Conservation (phyloP, 2,888 invertebrate species). For the Branchipolynoe longqiensis region DNA sequence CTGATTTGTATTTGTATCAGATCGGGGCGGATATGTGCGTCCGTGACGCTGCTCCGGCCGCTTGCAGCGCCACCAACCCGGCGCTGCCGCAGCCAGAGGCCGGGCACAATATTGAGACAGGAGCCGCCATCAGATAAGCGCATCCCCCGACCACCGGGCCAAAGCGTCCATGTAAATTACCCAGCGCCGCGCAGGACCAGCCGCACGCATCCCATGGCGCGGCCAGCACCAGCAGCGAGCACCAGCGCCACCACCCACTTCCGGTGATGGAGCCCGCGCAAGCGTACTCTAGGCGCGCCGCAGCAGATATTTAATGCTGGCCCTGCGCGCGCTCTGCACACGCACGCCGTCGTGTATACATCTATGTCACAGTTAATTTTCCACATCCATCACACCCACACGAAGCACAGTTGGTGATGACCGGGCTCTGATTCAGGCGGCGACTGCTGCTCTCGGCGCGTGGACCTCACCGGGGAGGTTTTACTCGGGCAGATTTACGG, state of each 20-base stretch:
- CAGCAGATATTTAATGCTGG: constrained; percentile 52
- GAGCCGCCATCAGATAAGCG: constrained; percentile 51
- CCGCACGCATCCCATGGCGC: neutral
- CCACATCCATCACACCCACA: constrained; percentile 36
- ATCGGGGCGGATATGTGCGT: constrained; percentile 3
- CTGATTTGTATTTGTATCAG: constrained; percentile 47
- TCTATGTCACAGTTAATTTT: constrained; percentile 20
- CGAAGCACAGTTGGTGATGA: constrained; percentile 38
- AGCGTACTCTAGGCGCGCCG: constrained; percentile 19
- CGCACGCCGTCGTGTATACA: constrained; percentile 18
- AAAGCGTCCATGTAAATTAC: constrained; percentile 54
- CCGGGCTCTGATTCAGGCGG: constrained; percentile 14
- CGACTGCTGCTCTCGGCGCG: neutral
- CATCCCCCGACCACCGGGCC: constrained; percentile 49
- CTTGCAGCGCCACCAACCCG: neutral
- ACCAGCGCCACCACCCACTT: constrained; percentile 15
- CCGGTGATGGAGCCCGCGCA: constrained; percentile 32
- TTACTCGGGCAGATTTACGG: constrained; percentile 55
- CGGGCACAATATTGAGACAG: constrained; percentile 54
- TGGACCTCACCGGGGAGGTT: constrained; percentile 31
- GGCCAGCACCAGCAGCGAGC: constrained; percentile 23
- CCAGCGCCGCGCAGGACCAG: constrained; percentile 24
- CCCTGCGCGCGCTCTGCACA: constrained; percentile 5
- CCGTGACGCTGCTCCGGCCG: neutral
- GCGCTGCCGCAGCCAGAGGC: constrained; percentile 3